Conservation (phyloP, 2,797 vertebrate species). For the Propithecus perrieri region DNA sequence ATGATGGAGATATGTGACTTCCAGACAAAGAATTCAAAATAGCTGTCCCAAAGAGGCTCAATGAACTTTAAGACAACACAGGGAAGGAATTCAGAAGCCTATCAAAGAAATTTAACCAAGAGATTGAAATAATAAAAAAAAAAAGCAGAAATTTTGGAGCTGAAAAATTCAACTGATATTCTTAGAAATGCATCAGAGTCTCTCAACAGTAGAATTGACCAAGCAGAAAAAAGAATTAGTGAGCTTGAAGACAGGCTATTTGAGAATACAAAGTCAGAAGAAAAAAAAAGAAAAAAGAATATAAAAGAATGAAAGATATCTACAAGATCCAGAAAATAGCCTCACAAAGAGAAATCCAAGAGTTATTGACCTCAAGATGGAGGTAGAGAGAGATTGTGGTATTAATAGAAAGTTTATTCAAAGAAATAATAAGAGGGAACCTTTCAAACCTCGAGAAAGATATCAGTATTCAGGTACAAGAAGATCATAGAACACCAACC, state of each 20-base stretch:
- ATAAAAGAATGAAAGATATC: not conserved
- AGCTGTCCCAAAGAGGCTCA: not conserved
- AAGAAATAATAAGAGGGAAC: not conserved
- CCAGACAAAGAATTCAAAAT: not conserved
- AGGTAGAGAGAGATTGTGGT: not conserved
- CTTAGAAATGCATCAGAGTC: not conserved
- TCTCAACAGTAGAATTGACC: not conserved
- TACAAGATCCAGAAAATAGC: not conserved
- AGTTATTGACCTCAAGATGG: not conserved
- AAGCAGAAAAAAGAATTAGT: not conserved
- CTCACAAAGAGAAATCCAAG: no score
- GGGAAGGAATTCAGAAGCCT: not conserved
- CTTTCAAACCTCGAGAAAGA: not conserved
- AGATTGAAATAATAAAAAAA: not conserved
- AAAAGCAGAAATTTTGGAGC: not conserved
- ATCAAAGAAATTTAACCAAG: not conserved
- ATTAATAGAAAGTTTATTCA: not conserved
- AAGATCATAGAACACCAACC: not conserved
- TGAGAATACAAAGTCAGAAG: not conserved
- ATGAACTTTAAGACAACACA: not conserved
- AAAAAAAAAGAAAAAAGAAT: not conserved
- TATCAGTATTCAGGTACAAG: not conserved
- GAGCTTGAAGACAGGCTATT: not conserved
- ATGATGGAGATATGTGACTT: not conserved
- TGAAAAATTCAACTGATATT: not conserved